Evolutionary conservation across 2,888 invertebrate species (phyloP), one percentile per base, ranked within the genome.

Genomic region (Melinaea marsaeus): DNA sequence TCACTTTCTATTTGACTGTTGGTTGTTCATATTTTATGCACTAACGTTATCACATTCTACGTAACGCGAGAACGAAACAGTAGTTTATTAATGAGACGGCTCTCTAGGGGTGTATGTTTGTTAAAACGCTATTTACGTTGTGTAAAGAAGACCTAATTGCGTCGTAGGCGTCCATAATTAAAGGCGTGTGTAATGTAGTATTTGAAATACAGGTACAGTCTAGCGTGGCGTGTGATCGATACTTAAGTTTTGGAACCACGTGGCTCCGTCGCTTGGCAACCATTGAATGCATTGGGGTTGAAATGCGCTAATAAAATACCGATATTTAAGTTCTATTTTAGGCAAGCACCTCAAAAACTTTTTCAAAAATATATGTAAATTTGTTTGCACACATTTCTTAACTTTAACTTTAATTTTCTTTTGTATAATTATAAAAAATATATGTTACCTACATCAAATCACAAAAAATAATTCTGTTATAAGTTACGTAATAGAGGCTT

Each of bases 141-240:
- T 62, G 74, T 67, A 75, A 78, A 80, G 77, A 78, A 80, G 77
- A 76, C 80, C 80, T 82, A 83, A 80, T 81, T 83, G 76, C 69
- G 75, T 71, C 65, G 69, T 69, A 70, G 72, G 72, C 75, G 74
- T 80, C 62, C 80, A 84, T 84, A 81, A 85, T 80, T 82, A 74
- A 77, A 70, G 69, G 66, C 64, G 65, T 60, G 62, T 71, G 56
- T 55, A 51, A 64, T 46, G 63, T 61, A 61, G 54, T 65, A 59
- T 65, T 64, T 58, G 58, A 32, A 32, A 58, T 65, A 58, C 62
- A 58, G 56, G 51, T 62, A 64, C 64, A 57, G 57, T n/a, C 47
- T 13, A 45, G 55, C 57, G 66, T 61, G 60, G 69, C 64, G 55
- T 57, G 69, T 71, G 74, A 79, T 83, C 83, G 75, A 83, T 83